A percentile compares a stretch with the other conserved stretches of the same genome.
These are phyloP conservation scores for Reticulitermes speratus DNA, from an alignment of 1,140 invertebrate species.

Conservation along the genomic window DNA sequence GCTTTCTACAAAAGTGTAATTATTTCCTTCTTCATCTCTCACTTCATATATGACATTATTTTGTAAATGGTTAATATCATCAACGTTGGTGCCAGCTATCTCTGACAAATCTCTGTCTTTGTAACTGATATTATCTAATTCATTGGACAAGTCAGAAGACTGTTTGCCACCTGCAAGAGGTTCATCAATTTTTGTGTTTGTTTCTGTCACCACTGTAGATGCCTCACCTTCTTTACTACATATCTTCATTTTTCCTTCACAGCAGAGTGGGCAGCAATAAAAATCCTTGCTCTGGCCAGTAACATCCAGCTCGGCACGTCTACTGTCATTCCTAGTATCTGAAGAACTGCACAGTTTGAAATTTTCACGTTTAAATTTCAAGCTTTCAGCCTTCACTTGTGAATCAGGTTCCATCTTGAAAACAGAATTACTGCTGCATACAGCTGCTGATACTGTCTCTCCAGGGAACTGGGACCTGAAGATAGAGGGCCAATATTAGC, in stretches of 20 bases:
- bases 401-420: background rate
- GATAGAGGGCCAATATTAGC: no score
- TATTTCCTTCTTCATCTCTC: conserved; percentile 24
- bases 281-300: background rate
- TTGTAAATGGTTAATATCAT: background rate
- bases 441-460: background rate
- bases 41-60: conserved; percentile 25
- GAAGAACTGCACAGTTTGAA: background rate
- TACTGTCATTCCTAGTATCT: background rate
- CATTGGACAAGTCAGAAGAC: background rate
- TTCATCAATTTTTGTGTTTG: background rate
- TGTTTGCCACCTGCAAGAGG: background rate
- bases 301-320: background rate
- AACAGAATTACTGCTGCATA: background rate
- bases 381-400: background rate
- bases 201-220: background rate
- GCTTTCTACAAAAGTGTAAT: conserved; percentile 12
- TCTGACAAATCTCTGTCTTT: background rate
- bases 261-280: conserved; percentile 18
- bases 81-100: background rate
- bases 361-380: background rate
- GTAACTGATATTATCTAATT: background rate
- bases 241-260: background rate
- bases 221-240: background rate
- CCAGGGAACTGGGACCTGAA: background rate